A percentile compares a stretch with the other conserved stretches of the same genome.
Conservation (phyloP, 2,113 vertebrate species). For the Hemiscyllium ocellatum region DNA sequence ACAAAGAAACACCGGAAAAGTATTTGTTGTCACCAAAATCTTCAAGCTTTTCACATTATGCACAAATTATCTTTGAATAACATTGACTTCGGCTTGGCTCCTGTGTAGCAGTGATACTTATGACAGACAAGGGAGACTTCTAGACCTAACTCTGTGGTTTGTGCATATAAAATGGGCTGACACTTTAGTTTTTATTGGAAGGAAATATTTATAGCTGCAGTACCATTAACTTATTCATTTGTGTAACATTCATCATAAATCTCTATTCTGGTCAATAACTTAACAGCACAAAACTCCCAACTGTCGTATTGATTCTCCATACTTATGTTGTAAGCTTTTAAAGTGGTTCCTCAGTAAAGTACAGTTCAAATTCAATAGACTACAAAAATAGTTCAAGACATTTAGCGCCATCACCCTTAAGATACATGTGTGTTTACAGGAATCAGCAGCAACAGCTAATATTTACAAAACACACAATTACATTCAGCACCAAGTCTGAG, state of each 20-base stretch:
- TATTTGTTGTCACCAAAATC: neutral
- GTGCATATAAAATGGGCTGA: neutral
- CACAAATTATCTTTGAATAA: neutral
- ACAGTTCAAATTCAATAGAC: constrained; percentile 4
- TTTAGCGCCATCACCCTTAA: neutral
- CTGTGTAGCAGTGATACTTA: neutral
- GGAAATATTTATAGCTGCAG: neutral
- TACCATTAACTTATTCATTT: neutral
- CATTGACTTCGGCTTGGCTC: neutral
- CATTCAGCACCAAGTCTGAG: neutral
- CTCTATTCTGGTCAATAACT: neutral
- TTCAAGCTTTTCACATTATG: neutral
- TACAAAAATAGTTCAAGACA: neutral
- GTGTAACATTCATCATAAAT: neutral
- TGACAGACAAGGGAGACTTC: neutral
- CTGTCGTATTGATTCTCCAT: neutral
- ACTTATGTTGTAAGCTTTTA: neutral
- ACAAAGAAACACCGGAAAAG: neutral
- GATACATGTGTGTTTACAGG: neutral
- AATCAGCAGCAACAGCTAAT: neutral
- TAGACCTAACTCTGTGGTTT: neutral
- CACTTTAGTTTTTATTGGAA: neutral
- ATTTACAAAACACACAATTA: neutral
- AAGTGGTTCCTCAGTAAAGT: neutral
- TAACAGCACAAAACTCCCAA: neutral